Evolutionary conservation across 2,113 vertebrate genomes (phyloP).

Genomic region (Tyto alba): DNA sequence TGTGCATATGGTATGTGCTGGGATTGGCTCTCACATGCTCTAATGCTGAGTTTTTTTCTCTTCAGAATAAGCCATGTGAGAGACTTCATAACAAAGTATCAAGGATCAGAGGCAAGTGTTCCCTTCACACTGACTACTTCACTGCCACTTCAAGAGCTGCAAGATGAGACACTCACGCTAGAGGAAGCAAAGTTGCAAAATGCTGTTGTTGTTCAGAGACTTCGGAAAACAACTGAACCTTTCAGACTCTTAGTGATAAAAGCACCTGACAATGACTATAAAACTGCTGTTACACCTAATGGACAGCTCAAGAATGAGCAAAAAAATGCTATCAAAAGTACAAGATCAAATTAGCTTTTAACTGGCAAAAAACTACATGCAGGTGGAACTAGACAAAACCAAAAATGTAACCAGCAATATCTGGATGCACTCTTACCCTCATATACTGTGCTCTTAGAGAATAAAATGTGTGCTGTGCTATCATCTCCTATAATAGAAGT

Average conservation of each 20-base stretch:
- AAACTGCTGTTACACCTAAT: constrained; percentile 15
- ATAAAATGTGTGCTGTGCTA: constrained; percentile 7
- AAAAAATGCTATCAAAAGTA: neutral
- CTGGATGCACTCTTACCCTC: neutral
- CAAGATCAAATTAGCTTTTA: constrained; percentile 16
- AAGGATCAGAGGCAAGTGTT: constrained; percentile 68
- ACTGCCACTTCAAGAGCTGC: constrained; percentile 78
- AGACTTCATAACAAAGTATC: constrained; percentile 84
- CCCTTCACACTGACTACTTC: constrained; percentile 87
- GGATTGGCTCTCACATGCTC: neutral
- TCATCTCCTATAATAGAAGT: neutral
- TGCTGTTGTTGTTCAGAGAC: constrained; percentile 88
- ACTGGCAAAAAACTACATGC: neutral
- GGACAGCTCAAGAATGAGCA: neutral
- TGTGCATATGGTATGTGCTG: rapidly evolving
- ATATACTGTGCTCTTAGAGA: neutral
- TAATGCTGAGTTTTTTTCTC: neutral
- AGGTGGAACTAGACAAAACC: constrained; percentile 41
- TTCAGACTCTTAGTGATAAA: constrained; percentile 67
- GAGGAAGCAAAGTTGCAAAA: constrained; percentile 86
- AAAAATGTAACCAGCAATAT: constrained; percentile 59
- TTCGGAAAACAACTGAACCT: constrained; percentile 73
- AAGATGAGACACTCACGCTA: constrained; percentile 78
- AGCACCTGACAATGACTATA: neutral
- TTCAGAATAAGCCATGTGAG: constrained; percentile 86